These are phyloP conservation scores for Spea multiplicata DNA, from an alignment of 2,113 vertebrate genomes.

Conservation along the genomic window DNA sequence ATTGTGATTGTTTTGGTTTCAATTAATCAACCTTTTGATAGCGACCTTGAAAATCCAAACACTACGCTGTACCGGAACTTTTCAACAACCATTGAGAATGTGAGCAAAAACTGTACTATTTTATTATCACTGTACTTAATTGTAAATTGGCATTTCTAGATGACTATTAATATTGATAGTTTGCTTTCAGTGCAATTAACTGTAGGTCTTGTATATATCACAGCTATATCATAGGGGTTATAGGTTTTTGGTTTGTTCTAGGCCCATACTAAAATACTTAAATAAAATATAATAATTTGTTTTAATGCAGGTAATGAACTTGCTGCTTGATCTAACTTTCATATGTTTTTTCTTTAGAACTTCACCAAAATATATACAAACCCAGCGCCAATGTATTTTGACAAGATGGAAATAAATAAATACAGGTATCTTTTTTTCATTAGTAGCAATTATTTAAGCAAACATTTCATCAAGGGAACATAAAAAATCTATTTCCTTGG, in stretches of 20 bases:
- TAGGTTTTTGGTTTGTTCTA: too few species aligned
- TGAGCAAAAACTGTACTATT: not conserved
- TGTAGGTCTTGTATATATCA: too few species aligned
- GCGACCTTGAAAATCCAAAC: not conserved
- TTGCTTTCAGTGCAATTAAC: too few species aligned
- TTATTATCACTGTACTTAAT: too few species aligned
- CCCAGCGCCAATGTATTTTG: conserved; percentile 6
- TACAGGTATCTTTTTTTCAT: conserved; percentile 15
- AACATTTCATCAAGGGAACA: too few species aligned
- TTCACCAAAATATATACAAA: not conserved
- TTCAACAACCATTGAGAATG: not conserved
- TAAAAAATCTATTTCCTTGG: too few species aligned
- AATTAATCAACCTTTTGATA: not conserved
- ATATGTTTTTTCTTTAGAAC: not conserved
- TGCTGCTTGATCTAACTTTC: not conserved
- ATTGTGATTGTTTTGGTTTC: not conserved
- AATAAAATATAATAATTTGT: too few species aligned
- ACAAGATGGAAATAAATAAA: not conserved
- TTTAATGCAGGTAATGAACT: not conserved
- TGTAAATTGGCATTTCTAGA: too few species aligned
- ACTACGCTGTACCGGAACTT: not conserved
- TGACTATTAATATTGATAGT: too few species aligned
- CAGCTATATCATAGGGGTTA: too few species aligned
- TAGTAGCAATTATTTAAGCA: not conserved
- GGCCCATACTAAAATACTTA: too few species aligned